A percentile compares a stretch with the other conserved stretches of the same genome.
Evolutionary conservation across 2,888 invertebrate genomes (phyloP).

Genomic region (Drosophila pegasa): DNA sequence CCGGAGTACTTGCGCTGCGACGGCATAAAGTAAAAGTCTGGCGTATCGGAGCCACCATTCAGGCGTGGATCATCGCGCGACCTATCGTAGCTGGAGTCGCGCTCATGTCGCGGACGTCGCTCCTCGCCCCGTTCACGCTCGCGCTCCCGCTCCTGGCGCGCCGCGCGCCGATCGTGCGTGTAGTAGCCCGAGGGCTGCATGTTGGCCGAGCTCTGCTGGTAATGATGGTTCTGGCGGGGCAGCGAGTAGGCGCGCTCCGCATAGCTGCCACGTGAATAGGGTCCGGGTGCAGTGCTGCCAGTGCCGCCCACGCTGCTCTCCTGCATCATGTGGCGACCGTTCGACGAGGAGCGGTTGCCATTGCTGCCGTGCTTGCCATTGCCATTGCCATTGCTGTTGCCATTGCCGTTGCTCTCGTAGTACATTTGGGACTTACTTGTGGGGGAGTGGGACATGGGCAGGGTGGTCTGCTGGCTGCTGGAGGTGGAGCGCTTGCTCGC

Average conservation of each 20-base stretch:
- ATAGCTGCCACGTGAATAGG: constrained; percentile 82
- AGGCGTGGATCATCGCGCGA: constrained; percentile 82
- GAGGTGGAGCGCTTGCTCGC: constrained; percentile 75
- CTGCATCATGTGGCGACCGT: constrained; percentile 60
- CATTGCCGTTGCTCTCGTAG: constrained; percentile 75
- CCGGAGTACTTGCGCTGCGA: constrained; percentile 97
- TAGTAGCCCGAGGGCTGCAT: constrained; percentile 85
- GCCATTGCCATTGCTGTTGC: constrained; percentile 45
- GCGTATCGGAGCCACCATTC: constrained; percentile 84
- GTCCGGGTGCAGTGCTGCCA: constrained; percentile 32
- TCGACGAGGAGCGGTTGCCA: constrained; percentile 49
- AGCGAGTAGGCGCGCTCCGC: constrained; percentile 90
- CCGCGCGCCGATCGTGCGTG: constrained; percentile 86
- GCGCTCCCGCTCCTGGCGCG: constrained; percentile 71
- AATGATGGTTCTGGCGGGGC: constrained; percentile 87
- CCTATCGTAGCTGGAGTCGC: constrained; percentile 79
- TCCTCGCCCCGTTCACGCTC: constrained; percentile 55
- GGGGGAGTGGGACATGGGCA: constrained; percentile 85
- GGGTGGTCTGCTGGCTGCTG: constrained; percentile 83
- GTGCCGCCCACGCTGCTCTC: constrained; percentile 58
- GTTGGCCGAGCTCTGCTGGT: constrained; percentile 77
- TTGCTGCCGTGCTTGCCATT: constrained; percentile 39
- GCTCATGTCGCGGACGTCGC: constrained; percentile 80
- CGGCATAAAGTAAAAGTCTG: constrained; percentile 98
- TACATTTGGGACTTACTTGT: constrained; percentile 84